phyloP scores from a whole-genome alignment of 2,113 vertebrate species.

The Antechinus stuartii region DNA sequence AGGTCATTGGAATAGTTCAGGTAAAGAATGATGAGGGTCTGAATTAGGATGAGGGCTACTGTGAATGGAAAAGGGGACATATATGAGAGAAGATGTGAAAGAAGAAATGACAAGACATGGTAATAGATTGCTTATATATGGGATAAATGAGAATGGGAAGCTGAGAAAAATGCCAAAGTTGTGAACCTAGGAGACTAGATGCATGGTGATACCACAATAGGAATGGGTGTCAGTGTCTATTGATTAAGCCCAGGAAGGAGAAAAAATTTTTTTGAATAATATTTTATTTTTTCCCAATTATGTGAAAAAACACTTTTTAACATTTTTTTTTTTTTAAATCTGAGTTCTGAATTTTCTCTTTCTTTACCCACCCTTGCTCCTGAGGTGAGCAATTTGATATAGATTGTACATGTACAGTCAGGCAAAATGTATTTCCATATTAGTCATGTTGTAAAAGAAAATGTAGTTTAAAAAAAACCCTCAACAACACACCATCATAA shows the following conservation, averaged over 20 bases:
- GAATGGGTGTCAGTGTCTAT: background rate
- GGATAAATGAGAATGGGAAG: background rate
- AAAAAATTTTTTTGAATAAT: background rate
- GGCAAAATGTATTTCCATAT: background rate
- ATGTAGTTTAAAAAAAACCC: background rate
- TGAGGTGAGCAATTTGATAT: background rate
- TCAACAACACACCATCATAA: background rate
- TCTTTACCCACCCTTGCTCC: background rate
- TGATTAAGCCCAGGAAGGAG: background rate
- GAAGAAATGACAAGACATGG: background rate
- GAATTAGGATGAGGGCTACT: no score
- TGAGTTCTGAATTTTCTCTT: background rate
- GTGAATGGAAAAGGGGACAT: no score
- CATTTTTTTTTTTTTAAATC: background rate
- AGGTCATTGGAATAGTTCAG: background rate
- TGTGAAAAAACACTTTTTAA: background rate
- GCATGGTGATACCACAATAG: background rate
- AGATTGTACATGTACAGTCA: background rate
- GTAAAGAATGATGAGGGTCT: background rate
- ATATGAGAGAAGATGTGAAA: background rate
- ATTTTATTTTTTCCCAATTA: background rate
- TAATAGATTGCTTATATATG: background rate
- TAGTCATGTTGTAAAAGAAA: background rate
- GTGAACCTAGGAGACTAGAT: no score
- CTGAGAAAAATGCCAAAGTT: no score